phyloP scores from a whole-genome alignment of 2,113 vertebrate species.

The Carassius carassius region DNA sequence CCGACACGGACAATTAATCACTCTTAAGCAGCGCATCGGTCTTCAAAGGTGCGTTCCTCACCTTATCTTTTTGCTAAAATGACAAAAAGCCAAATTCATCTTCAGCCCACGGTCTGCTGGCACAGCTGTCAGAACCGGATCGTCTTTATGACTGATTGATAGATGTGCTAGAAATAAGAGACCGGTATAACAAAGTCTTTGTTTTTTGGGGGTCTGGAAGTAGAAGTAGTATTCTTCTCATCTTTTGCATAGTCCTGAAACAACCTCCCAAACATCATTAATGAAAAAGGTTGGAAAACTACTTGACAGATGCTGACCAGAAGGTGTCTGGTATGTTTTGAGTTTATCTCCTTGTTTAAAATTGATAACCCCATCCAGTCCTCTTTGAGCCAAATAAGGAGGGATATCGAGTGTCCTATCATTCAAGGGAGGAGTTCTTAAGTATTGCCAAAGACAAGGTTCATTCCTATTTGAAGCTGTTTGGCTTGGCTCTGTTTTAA shows the following conservation, averaged over 20 bases:
- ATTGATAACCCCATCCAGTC: constrained; percentile 60
- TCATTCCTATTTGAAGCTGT: constrained; percentile 50
- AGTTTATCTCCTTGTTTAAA: constrained; percentile 72
- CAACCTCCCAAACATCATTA: constrained; percentile 20
- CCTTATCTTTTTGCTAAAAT: constrained; percentile 73
- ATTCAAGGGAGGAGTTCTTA: constrained; percentile 53
- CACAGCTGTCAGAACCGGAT: constrained; percentile 41
- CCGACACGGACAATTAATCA: constrained; percentile 52
- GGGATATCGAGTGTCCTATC: constrained; percentile 51
- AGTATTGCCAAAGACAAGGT: constrained; percentile 44
- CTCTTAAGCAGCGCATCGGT: background rate
- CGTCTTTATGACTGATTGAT: constrained; percentile 67
- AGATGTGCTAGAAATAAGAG: constrained; percentile 43
- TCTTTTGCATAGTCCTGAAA: background rate
- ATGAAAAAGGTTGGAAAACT: constrained; percentile 59
- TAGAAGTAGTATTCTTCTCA: background rate
- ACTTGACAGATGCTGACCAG: constrained; percentile 62
- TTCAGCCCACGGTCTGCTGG: constrained; percentile 60
- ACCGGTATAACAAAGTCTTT: constrained; percentile 24
- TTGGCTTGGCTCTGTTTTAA: constrained; percentile 32
- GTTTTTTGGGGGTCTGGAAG: background rate
- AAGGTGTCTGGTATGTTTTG: constrained; percentile 61
- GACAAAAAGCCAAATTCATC: constrained; percentile 70
- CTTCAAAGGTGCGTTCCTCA: constrained; percentile 56
- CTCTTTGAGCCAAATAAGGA: constrained; percentile 50